Conservation (phyloP, 2,888 invertebrate species). For the Athalia rosae region DNA sequence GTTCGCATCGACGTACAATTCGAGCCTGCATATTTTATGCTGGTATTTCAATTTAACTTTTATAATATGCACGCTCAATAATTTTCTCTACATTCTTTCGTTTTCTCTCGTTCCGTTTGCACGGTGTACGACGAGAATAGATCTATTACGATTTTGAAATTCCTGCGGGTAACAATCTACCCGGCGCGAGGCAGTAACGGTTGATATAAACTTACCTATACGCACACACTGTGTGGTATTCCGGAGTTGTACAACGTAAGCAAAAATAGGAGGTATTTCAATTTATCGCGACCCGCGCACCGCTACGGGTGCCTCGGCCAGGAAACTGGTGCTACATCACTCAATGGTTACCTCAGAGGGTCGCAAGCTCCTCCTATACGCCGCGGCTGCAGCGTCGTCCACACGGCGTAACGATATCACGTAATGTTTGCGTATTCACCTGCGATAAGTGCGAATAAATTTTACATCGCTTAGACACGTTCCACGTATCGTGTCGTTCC, state of each 20-base stretch:
- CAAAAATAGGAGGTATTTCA: constrained; percentile 30
- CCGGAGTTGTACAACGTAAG: not conserved
- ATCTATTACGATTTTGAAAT: no score
- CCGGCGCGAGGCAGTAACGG: not conserved
- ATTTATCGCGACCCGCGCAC: constrained; percentile 5
- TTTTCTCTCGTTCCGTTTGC: no score
- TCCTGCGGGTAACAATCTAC: not conserved
- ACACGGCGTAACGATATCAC: not conserved
- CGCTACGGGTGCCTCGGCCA: not conserved
- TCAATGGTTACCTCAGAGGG: not conserved
- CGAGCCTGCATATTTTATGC: not conserved
- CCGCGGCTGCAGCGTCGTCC: not conserved
- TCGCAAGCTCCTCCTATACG: no score
- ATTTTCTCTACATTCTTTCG: no score
- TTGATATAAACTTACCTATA: not conserved
- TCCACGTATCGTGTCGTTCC: no score
- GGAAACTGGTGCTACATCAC: constrained; percentile 1
- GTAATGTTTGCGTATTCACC: not conserved
- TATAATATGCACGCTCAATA: no score
- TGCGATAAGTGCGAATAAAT: no score
- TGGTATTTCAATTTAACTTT: no score
- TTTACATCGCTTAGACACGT: no score
- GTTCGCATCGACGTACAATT: not conserved
- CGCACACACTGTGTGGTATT: not conserved
- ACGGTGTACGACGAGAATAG: no score